phyloP scores from a whole-genome alignment of 2,888 invertebrate species.

The Nesidiocoris tenuis region DNA sequence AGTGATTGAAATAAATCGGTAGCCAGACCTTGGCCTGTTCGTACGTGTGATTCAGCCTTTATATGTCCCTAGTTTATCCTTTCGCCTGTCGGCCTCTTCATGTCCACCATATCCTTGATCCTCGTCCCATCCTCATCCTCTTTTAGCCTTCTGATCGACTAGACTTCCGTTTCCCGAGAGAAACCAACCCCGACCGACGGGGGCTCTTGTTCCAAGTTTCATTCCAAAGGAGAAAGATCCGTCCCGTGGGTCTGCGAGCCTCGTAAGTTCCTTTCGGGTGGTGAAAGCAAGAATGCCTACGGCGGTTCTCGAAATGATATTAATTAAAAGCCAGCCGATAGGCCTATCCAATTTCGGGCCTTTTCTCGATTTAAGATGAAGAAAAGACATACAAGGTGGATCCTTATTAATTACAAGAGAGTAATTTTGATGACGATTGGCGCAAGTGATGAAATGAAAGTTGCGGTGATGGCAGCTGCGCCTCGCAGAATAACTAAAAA shows the following conservation, averaged over 20 bases:
- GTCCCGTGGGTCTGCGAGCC: neutral
- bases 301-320: neutral
- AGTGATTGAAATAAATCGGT: too few species aligned
- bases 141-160: neutral
- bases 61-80: neutral
- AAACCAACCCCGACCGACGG: neutral
- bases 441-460: too few species aligned
- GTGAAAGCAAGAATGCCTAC: neutral
- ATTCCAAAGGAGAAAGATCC: neutral
- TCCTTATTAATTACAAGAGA: too few species aligned
- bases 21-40: too few species aligned
- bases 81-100: neutral
- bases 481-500: too few species aligned
- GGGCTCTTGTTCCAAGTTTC: neutral
- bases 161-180: neutral
- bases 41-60: neutral
- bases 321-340: neutral
- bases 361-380: too few species aligned
- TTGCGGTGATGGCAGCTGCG: too few species aligned
- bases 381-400: too few species aligned
- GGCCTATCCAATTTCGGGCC: too few species aligned
- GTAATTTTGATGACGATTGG: too few species aligned
- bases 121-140: neutral
- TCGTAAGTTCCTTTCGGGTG: neutral
- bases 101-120: neutral